Evolutionary conservation across 2,113 vertebrate species (phyloP), one percentile per base, ranked within the genome.

Genomic region (Forbesichthys papilliferus): DNA sequence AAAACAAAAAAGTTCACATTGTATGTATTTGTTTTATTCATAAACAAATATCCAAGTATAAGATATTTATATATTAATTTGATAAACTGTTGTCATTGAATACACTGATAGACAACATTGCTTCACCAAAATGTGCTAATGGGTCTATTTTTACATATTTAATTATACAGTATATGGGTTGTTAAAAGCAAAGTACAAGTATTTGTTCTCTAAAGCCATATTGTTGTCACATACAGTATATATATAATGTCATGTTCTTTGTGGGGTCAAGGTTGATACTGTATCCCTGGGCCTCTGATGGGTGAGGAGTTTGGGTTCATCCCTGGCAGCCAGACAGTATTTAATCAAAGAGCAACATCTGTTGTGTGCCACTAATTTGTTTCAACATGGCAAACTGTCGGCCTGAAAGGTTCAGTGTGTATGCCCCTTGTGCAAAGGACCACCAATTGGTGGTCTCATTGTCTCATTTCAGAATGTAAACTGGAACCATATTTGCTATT

Each of bases 261-360:
- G 60, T 46, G 60, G 60, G 54, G 49, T 36, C 57, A 27, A 74
- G 75, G 63, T 74, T 66, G 70, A 82, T 60, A 69, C 64, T 27
- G 27, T 27, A 27, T 27, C 27, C 18, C 57, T 70, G 81, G 81
- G 78, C 78, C 71, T 79, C 69, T 68, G 57, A 48, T 47, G 83
- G 84, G 81, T 78, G 83, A 73, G 82, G 70, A 79, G 80, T 66
- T 48, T 60, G 65, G 64, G 18, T 78, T 87, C 83, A 87, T 83
- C 88, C 88, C 88, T 88, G 90, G 86, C 84, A 81, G 73, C 84
- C 82, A 27, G 27, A 83, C 74, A 67, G 84, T 87, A 87, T 75
- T 87, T 91, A 87, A 90, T 90, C 88, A 87, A 84, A 79, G 69
- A 69, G 73, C 86, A 87, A 87, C 90, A 91, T 91, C 88, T 91